Evolutionary conservation across 2,797 vertebrate species (phyloP).

Genomic region (Vespertilio murinus): DNA sequence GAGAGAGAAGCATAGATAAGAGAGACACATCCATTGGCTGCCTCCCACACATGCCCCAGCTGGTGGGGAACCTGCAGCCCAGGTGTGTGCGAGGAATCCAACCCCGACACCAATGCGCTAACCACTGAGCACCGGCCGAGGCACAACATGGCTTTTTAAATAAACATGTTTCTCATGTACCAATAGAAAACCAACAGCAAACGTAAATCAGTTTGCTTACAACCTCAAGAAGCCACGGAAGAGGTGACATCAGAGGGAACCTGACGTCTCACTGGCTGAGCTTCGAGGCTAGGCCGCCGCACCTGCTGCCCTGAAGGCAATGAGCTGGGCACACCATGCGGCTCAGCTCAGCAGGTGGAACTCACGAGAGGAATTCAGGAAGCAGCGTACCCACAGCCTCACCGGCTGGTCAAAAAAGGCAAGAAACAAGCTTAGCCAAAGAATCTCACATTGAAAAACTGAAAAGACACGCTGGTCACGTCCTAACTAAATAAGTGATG

Average conservation of each 20-base stretch:
- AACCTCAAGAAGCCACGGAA: neutral
- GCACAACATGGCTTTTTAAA: neutral
- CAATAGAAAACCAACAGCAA: neutral
- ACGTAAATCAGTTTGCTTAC: neutral
- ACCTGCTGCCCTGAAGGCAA: neutral
- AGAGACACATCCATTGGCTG: no score
- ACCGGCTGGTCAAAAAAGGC: neutral
- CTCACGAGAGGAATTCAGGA: neutral
- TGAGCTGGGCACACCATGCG: neutral
- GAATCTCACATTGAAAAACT: neutral
- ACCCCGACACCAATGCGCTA: no score
- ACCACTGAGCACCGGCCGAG: no score
- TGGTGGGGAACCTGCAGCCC: no score
- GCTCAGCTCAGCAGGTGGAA: neutral
- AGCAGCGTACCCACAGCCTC: neutral
- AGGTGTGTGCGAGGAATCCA: no score
- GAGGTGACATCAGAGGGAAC: neutral
- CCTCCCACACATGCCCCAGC: no score
- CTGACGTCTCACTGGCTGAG: neutral
- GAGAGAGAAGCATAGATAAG: no score
- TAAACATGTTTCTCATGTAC: neutral
- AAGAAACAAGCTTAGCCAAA: neutral
- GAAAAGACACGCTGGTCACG: neutral
- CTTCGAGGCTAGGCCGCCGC: neutral
- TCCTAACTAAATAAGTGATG: neutral